These are phyloP conservation scores for Botia almorhae DNA, from an alignment of 2,797 vertebrate species.

Conservation along the genomic window DNA sequence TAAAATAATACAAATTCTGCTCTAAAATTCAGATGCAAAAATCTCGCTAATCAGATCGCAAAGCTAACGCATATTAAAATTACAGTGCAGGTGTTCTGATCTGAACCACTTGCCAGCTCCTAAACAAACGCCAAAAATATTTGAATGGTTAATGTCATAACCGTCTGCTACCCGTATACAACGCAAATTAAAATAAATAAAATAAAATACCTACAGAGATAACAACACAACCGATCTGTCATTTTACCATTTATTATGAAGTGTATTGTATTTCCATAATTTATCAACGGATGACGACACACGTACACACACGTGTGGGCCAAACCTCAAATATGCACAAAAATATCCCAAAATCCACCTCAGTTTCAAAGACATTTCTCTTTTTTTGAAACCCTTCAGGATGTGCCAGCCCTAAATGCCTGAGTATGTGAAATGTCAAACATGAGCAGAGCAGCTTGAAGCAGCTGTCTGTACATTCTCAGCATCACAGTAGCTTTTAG, in stretches of 20 bases:
- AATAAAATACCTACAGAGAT: no score
- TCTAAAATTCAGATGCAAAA: no score
- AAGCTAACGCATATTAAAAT: no score
- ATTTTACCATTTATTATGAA: no score
- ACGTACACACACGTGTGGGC: no score
- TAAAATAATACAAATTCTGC: background rate
- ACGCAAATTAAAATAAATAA: no score
- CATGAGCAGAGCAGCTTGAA: slow-evolving; percentile 22
- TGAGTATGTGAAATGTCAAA: slow-evolving; percentile 34
- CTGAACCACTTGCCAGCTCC: background rate
- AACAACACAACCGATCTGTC: no score
- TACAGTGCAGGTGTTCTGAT: background rate
- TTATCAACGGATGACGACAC: no score
- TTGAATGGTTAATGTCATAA: background rate
- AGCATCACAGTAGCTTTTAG: background rate
- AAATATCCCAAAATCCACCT: no score
- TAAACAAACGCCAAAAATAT: background rate
- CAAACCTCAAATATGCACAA: no score
- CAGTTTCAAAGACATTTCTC: background rate
- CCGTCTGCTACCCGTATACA: no score
- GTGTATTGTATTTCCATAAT: no score
- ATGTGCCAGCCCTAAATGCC: background rate
- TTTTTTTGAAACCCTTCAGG: background rate
- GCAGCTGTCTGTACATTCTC: slow-evolving; percentile 15
- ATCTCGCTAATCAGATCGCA: background rate